Evolutionary conservation across 2,797 vertebrate species (phyloP), one percentile per base, ranked within the genome.

Genomic region (Eospalax fontanierii): DNA sequence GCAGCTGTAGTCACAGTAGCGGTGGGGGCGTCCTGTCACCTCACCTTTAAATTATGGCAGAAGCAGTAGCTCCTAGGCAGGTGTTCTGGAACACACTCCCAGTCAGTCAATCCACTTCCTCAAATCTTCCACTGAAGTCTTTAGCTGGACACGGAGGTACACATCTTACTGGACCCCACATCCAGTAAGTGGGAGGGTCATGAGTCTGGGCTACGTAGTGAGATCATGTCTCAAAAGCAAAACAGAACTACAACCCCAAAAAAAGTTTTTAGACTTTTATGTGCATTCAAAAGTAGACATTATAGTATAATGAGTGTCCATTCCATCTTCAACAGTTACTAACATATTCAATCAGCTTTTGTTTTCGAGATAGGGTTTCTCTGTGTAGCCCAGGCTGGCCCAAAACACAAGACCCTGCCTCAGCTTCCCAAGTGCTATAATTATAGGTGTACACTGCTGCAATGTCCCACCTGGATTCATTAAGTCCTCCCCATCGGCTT

Each of bases 221-320:
- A 40, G 68, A 33, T 9, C 46, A 38, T 22, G 54, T 73, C 50
- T 33, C 84, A 15, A 28, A 35, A 38, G 65, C n/a, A 84, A 30
- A 46, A 66, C 79, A 81, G 30, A 83, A 50, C 18, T 30, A 85
- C 8, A 19, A 70, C 66, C 33, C n/a, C n/a, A 68, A 68, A 50
- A 68, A 86, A 28, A 0, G n/a, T 6, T 70, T n/a, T 43, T 68
- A 65, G 7, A 93, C 38, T 38, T 89, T 82, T 68, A 59, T 78
- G 86, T 79, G 70, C 30, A 75, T 26, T 88, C 30, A 66, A 88
- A 87, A 96, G 76, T 35, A 84, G 78, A 61, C 33, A 82, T 54
- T 79, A 65, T 6, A 66, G 7, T 40, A 40, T 63, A 92, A 89
- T 43, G 38, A 91, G 91, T 21, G 8, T 33, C 38, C 71, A 87